phyloP scores from a whole-genome alignment of 1,140 invertebrate genomes.

The Colletes latitarsis region DNA sequence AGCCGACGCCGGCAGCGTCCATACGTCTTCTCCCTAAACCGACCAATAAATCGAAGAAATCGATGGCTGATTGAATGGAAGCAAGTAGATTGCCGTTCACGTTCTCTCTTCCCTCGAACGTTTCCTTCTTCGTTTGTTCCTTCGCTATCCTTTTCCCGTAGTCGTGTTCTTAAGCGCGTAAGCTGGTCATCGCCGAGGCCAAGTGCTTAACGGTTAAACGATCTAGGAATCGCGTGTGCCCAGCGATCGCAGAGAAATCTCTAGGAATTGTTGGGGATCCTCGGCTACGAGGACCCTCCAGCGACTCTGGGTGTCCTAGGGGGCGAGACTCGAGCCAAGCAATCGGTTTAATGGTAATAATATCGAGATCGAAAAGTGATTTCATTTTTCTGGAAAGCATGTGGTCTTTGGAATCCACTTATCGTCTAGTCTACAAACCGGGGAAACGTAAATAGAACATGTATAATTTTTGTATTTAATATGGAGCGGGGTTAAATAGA shows the following conservation, averaged over 20 bases:
- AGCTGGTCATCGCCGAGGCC: conserved; percentile 17
- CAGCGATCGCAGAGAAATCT: conserved; percentile 12
- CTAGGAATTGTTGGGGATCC: not conserved
- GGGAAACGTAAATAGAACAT: too few relatives aligned
- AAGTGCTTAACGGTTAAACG: conserved; percentile 68
- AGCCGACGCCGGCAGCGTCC: conserved; percentile 63
- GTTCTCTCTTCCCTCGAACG: conserved; percentile 39
- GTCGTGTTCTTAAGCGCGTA: conserved; percentile 35
- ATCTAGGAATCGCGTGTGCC: conserved; percentile 55
- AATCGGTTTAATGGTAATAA: conserved; percentile 24
- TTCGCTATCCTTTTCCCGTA: not conserved
- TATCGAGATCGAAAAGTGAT: not conserved
- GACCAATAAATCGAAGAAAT: conserved; percentile 74
- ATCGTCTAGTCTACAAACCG: not conserved
- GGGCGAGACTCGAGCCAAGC: not conserved
- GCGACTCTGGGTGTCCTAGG: not conserved
- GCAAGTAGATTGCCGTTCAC: conserved; percentile 70
- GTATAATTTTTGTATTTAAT: too few relatives aligned
- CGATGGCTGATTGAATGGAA: conserved; percentile 75
- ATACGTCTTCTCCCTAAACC: conserved; percentile 67
- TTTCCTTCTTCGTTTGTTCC: not conserved
- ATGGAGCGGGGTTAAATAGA: too few relatives aligned
- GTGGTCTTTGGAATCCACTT: not conserved
- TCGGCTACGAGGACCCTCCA: not conserved
- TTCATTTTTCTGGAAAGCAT: not conserved